Evolutionary conservation across 2,888 invertebrate genomes (phyloP).

Genomic region (Sialis fuliginosa): DNA sequence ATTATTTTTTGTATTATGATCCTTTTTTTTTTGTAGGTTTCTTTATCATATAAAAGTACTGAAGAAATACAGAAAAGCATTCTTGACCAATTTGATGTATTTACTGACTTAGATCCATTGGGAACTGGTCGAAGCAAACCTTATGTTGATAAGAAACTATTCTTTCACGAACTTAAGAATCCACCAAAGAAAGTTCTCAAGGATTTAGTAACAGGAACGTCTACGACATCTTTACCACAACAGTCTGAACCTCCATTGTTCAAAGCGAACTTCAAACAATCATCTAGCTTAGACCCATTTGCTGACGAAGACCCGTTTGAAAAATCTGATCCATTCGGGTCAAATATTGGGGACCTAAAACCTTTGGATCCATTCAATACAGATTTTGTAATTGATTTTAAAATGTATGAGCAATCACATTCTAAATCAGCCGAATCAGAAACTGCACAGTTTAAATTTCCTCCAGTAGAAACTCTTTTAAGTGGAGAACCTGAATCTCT

Average conservation of each 20-base stretch:
- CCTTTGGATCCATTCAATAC: conserved; percentile 42
- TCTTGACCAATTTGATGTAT: conserved; percentile 54
- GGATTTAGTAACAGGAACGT: conserved; percentile 45
- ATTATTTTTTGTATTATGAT: background rate
- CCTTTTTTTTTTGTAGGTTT: background rate
- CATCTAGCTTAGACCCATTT: conserved; percentile 34
- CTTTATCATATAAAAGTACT: background rate
- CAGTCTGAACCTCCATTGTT: conserved; percentile 16
- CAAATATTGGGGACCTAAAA: conserved; percentile 29
- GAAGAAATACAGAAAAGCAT: conserved; percentile 18
- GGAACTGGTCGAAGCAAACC: conserved; percentile 84
- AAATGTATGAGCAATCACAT: conserved; percentile 14
- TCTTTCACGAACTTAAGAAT: conserved; percentile 89
- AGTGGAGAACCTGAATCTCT: conserved; percentile 4
- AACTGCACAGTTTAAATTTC: conserved; percentile 13
- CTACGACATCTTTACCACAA: conserved; percentile 24
- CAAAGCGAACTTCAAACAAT: conserved; percentile 16
- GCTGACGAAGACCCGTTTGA: conserved; percentile 58
- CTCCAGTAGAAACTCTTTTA: conserved; percentile 8
- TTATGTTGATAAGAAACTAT: conserved; percentile 89
- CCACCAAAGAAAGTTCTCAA: conserved; percentile 85
- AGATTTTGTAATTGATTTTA: conserved; percentile 21
- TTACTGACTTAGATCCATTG: conserved; percentile 84
- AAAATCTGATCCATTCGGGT: conserved; percentile 46
- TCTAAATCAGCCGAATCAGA: conserved; percentile 17